Evolutionary conservation across 2,113 vertebrate genomes (phyloP).

Genomic region (Gymnocephalus cernua): DNA sequence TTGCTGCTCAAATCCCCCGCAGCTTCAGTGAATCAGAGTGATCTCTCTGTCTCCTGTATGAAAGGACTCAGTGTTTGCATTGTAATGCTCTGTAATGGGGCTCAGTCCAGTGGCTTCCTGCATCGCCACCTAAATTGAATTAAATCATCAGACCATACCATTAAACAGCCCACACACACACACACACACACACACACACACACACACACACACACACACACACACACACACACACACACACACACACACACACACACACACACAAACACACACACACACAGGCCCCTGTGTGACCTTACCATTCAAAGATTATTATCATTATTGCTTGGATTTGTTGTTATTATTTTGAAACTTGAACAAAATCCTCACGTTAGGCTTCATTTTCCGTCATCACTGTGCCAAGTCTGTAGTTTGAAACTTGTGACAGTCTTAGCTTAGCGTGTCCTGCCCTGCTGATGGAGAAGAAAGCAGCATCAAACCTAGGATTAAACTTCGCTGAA

Average conservation of each 20-base stretch:
- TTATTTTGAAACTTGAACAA: constrained; percentile 18
- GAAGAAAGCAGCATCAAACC: constrained; percentile 2
- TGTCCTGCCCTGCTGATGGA: constrained; percentile 3
- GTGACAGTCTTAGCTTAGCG: constrained; percentile 23
- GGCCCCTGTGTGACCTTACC: constrained; percentile 6
- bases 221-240: constrained; percentile 28
- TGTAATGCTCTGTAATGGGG: constrained; percentile 53
- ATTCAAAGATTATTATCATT: constrained; percentile 13
- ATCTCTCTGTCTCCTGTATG: constrained; percentile 11
- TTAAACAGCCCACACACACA: constrained; percentile 29
- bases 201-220: constrained; percentile 9
- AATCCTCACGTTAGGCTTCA: constrained; percentile 1
- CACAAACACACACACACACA: constrained; percentile 13
- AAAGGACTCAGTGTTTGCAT: constrained; percentile 55
- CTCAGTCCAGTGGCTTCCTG: constrained; percentile 61
- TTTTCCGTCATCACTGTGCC: constrained; percentile 20
- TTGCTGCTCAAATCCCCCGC: not conserved
- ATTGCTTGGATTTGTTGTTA: constrained; percentile 2
- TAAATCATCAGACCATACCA: constrained; percentile 59
- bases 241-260: constrained; percentile 33
- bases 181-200: constrained; percentile 36
- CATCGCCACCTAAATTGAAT: constrained; percentile 68
- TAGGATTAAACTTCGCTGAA: constrained; percentile 10
- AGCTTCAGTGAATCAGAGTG: constrained; percentile 14
- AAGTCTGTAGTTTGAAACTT: constrained; percentile 37